These are phyloP conservation scores for Labeo catla DNA, from an alignment of 2,113 vertebrate genomes.

Conservation along the genomic window DNA sequence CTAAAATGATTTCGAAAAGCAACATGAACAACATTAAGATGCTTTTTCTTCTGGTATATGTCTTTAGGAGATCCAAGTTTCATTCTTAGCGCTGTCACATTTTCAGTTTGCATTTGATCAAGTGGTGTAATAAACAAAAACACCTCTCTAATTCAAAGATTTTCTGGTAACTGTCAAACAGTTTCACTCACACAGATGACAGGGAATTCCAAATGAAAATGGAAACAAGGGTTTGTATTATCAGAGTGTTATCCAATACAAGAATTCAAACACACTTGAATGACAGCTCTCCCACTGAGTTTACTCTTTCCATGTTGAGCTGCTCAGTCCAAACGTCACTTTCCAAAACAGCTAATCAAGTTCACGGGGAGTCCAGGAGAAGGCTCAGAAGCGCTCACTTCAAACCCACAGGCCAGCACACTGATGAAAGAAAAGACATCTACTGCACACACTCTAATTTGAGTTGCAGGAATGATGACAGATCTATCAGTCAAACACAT, in stretches of 20 bases:
- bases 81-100: constrained; percentile 28
- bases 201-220: constrained; percentile 45
- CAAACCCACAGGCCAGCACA: constrained; percentile 44
- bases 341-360: constrained; percentile 65
- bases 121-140: constrained; percentile 24
- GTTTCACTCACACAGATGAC: constrained; percentile 28
- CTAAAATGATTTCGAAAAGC: constrained; percentile 5
- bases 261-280: constrained; percentile 35
- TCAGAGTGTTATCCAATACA: constrained; percentile 24
- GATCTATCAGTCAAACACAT: constrained; percentile 68
- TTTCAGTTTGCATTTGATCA: constrained; percentile 25
- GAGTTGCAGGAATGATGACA: constrained; percentile 59
- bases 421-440: constrained; percentile 63
- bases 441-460: constrained; percentile 65
- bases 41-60: background rate
- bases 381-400: constrained; percentile 53
- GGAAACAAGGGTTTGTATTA: constrained; percentile 23
- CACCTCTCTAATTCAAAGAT: constrained; percentile 34
- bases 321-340: constrained; percentile 61
- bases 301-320: constrained; percentile 48
- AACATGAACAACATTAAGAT: background rate
- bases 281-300: constrained; percentile 52
- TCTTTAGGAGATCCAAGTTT: constrained; percentile 1
- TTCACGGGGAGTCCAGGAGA: constrained; percentile 49
- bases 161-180: constrained; percentile 22